Conservation (phyloP, 2,888 invertebrate genomes). For the Ochropleura plecta region DNA sequence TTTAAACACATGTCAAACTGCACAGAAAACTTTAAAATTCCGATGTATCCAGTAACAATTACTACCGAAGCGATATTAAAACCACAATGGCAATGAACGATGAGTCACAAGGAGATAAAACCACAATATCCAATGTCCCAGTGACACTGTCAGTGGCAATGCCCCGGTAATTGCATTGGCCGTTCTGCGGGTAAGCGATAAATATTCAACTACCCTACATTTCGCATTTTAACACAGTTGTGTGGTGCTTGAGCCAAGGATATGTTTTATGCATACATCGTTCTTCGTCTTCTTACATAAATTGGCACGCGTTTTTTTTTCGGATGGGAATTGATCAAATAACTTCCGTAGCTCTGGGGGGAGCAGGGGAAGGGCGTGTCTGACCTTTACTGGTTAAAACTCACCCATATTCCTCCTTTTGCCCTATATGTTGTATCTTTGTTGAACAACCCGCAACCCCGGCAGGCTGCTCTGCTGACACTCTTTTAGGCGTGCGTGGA, state of each 20-base stretch:
- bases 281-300: slow-evolving; percentile 14
- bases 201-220: slow-evolving; percentile 52
- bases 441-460: too few relatives aligned
- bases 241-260: slow-evolving; percentile 26
- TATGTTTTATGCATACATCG: slow-evolving; percentile 39
- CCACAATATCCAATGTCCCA: slow-evolving; percentile 48
- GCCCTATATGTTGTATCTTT: too few relatives aligned
- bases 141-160: slow-evolving; percentile 34
- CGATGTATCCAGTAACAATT: slow-evolving; percentile 19
- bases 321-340: too few relatives aligned
- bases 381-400: too few relatives aligned
- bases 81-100: slow-evolving; percentile 46
- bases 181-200: slow-evolving; percentile 46
- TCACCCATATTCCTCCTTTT: too few relatives aligned
- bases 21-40: not conserved
- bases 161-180: slow-evolving; percentile 43
- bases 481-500: too few relatives aligned
- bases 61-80: slow-evolving; percentile 33
- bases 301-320: too few relatives aligned
- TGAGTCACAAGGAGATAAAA: slow-evolving; percentile 53
- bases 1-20: too few relatives aligned
- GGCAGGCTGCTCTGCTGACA: too few relatives aligned
- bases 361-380: too few relatives aligned
- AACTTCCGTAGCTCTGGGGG: too few relatives aligned
- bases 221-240: slow-evolving; percentile 44